These are phyloP conservation scores for Hylia prasina DNA, from an alignment of 2,113 vertebrate species.

Conservation along the genomic window DNA sequence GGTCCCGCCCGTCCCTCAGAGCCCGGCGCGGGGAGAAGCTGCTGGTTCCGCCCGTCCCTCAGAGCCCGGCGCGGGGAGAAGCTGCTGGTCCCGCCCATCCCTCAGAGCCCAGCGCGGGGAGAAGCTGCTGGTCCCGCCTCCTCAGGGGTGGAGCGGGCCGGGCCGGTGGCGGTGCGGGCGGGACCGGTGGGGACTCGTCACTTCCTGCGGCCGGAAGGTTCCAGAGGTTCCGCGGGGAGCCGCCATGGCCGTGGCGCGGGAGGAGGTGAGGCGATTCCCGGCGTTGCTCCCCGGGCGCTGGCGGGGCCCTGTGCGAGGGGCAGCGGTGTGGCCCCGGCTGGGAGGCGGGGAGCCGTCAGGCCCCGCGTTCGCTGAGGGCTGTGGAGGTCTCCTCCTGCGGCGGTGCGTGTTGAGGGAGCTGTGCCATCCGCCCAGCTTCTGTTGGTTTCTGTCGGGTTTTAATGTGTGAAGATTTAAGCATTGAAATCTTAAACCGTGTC, in stretches of 20 bases:
- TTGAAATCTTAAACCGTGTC: neutral
- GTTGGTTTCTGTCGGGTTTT: neutral
- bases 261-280: neutral
- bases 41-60: neutral
- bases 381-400: neutral
- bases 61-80: too few species aligned
- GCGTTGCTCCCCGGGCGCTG: neutral
- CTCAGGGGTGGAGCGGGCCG: neutral
- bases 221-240: neutral
- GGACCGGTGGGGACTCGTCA: rapidly evolving
- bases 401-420: neutral
- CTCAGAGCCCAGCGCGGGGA: rapidly evolving
- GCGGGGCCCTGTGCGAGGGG: neutral
- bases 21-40: rapidly evolving
- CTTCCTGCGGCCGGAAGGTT: neutral
- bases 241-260: neutral
- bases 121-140: neutral
- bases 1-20: neutral
- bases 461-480: neutral
- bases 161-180: neutral
- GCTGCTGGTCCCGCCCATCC: rapidly evolving
- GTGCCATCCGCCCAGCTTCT: neutral
- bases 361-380: neutral
- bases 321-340: neutral
- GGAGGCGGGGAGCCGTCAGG: neutral